Base-by-base conservation (phyloP, 1,140 invertebrate species). In the Pseudomyrmex cubaensis region DNA sequence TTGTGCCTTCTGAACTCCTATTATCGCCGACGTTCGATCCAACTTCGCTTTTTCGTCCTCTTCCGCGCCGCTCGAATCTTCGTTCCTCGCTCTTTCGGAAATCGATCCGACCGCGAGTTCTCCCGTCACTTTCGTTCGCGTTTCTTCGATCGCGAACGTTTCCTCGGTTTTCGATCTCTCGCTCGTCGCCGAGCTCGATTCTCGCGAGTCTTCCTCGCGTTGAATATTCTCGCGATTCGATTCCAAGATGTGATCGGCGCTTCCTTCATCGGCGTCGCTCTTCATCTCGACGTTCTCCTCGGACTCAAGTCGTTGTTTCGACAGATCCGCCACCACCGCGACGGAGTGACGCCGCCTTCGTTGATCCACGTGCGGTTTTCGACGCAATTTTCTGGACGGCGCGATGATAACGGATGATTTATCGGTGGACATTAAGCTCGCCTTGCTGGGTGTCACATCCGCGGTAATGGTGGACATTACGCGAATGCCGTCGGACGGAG, bases 301-400 rank as follows among this genome's bases (percentile, higher is more conserved):
- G 5, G 7, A 2, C 10, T 62, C 80, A n/a, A n/a, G n/a, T 0
- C 70, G 62, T 0, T 64, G 62, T 22, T 52, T 63, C 20, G 70
- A 86, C 2, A 17, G n/a, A 61, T 83, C 25, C 1, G n/a, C 56
- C 1, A 63, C 62, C 56, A 1, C 4, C 44, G 22, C 20, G 44
- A 70, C 44, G 54, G 20, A 72, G 67, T 15, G 82, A 73, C 17
- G 10, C 72, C 20, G 59, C 54, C 67, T 56, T 73, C 7, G 76
- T 46, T 13, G 64, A 17, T 70, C 20, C 20, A 12, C 35, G 35
- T 4, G 3, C 2, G 12, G 15, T 15, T 80, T 59, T 2, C 44
- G 64, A 0, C 8, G 66, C 10, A 50, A 35, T 50, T 20, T 25
- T 70, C 22, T 25, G 0, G 9, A 5, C 48, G 66, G 76, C 22